Evolutionary conservation across 1,140 invertebrate species (phyloP).

Genomic region (Drosophila nebulosa): DNA sequence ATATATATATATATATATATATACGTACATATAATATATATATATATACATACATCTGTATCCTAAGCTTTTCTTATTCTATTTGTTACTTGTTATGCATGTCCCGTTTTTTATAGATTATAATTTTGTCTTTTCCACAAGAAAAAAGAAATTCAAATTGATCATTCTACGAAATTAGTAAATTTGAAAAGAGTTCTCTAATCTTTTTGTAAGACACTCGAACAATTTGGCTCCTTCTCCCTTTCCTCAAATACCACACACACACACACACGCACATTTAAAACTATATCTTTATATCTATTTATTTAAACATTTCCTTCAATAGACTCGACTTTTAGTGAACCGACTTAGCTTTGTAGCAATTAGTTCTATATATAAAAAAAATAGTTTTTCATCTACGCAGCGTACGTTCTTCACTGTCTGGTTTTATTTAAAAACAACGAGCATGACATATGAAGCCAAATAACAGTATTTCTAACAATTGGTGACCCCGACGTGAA

Average conservation of each 20-base stretch:
- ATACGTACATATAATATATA: not conserved
- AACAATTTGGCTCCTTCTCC: conserved; percentile 37
- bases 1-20: not conserved
- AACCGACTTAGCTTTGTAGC: not conserved
- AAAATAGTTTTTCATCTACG: conserved; percentile 36
- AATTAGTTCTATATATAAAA: conserved; percentile 20
- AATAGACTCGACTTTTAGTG: conserved; percentile 16
- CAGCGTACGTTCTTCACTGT: conserved; percentile 68
- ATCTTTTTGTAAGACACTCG: conserved; percentile 25
- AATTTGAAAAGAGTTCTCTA: conserved; percentile 74
- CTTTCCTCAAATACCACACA: not conserved
- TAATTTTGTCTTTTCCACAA: conserved; percentile 37
- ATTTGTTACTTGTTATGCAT: conserved; percentile 69
- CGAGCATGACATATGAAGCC: conserved; percentile 29
- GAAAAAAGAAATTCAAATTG: conserved; percentile 20
- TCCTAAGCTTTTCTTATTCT: conserved; percentile 28
- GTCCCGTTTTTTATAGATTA: conserved; percentile 48
- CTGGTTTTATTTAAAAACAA: conserved; percentile 74
- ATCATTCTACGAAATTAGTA: conserved; percentile 33
- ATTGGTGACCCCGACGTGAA: not conserved
- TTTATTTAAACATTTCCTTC: conserved; percentile 29
- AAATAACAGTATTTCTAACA: not conserved
- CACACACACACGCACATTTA: not conserved
- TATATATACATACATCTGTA: not conserved
- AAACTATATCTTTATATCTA: not conserved